These are phyloP conservation scores for Rhaphigaster nebulosa DNA, from an alignment of 2,888 invertebrate species.

Conservation along the genomic window DNA sequence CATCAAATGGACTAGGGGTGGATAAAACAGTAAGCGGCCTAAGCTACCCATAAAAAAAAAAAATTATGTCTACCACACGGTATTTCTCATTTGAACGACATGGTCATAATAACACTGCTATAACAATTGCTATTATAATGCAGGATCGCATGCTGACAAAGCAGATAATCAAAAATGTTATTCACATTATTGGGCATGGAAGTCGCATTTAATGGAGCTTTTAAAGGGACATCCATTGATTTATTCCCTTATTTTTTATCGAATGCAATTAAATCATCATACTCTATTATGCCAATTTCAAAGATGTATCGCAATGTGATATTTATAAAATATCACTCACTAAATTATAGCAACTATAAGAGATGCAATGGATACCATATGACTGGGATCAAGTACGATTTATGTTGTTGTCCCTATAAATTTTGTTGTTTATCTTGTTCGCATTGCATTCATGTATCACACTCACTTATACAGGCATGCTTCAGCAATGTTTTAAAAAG, in stretches of 20 bases:
- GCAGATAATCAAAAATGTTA: not conserved
- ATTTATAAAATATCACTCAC: not conserved
- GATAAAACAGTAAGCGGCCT: too few species aligned
- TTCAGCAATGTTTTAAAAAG: not conserved
- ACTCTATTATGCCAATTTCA: not conserved
- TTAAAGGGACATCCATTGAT: not conserved
- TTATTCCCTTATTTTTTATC: not conserved
- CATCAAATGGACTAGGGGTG: too few species aligned
- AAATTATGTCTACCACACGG: not conserved
- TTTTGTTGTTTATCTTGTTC: not conserved
- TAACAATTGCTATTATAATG: not conserved
- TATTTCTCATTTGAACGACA: not conserved
- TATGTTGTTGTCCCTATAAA: not conserved
- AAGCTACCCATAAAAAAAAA: too few species aligned
- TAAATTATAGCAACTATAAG: not conserved
- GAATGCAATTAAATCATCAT: not conserved
- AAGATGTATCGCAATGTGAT: not conserved
- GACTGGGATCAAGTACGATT: not conserved
- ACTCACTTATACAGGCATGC: constrained; percentile 22
- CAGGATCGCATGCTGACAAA: not conserved
- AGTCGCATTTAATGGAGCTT: not conserved
- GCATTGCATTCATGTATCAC: constrained; percentile 17
- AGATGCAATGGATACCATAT: not conserved
- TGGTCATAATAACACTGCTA: not conserved
- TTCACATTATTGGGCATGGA: not conserved